Percentiles rank a stretch among this genome's conserved stretches.
phyloP scores from a whole-genome alignment of 2,797 vertebrate species.

The Parotocinclus haroldoi region DNA sequence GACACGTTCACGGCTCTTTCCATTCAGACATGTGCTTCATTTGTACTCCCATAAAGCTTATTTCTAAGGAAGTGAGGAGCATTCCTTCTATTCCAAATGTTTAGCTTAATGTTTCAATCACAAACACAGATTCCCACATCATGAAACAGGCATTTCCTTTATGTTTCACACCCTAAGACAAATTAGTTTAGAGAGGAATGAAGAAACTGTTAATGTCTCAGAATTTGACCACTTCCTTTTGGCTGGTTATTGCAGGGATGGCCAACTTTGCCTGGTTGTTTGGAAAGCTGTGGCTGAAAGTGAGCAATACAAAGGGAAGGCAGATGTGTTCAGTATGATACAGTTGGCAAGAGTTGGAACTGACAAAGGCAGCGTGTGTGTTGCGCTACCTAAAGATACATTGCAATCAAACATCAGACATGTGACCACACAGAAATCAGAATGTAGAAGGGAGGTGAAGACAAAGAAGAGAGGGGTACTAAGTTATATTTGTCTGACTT shows the following conservation, averaged over 20 bases:
- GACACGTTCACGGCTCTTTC: constrained; percentile 22
- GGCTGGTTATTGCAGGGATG: constrained; percentile 38
- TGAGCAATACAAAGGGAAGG: constrained; percentile 32
- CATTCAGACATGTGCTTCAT: constrained; percentile 13
- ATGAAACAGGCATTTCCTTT: constrained; percentile 4
- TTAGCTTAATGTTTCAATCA: constrained; percentile 8
- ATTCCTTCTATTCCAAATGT: constrained; percentile 3
- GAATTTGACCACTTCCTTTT: constrained; percentile 18
- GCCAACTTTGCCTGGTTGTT: constrained; percentile 34
- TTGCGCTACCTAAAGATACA: constrained; percentile 9
- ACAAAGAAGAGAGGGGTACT: too few species aligned
- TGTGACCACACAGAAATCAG: too few species aligned
- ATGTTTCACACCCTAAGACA: constrained; percentile 25
- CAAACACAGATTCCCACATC: neutral
- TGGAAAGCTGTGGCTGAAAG: constrained; percentile 50
- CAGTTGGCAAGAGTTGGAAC: constrained; percentile 5
- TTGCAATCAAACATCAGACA: neutral
- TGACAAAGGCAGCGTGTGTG: neutral
- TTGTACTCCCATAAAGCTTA: constrained; percentile 1
- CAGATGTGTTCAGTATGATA: constrained; percentile 15
- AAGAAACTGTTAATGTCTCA: constrained; percentile 33
- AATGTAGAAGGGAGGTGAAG: too few species aligned
- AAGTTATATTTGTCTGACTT: too few species aligned
- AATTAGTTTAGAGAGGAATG: neutral
- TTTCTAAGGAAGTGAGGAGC: constrained; percentile 14